Conservation (phyloP, 2,888 invertebrate species). For the Yponomeuta malinellus region DNA sequence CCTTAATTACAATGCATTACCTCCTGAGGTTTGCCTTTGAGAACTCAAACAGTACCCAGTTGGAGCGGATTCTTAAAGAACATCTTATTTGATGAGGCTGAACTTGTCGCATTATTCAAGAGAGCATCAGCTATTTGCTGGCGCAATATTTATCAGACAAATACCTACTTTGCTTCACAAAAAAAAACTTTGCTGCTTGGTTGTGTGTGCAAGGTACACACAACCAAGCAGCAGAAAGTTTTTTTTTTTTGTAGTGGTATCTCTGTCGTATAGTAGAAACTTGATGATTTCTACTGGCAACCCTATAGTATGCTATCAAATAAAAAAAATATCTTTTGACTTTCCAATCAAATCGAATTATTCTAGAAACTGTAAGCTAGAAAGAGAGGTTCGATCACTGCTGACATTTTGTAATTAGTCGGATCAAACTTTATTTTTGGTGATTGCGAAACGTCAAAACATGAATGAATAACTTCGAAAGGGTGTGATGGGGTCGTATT, state of each 20-base stretch:
- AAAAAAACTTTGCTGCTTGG: too few relatives aligned
- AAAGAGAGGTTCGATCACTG: not conserved
- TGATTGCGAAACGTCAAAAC: conserved; percentile 70
- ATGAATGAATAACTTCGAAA: conserved; percentile 2
- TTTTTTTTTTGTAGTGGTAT: not conserved
- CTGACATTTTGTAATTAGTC: conserved; percentile 19
- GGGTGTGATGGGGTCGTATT: conserved; percentile 5
- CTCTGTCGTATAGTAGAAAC: not conserved
- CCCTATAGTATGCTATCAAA: conserved; percentile 8
- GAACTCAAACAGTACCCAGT: too few relatives aligned
- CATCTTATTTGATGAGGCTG: too few relatives aligned
- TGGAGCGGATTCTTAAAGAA: too few relatives aligned
- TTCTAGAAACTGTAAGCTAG: not conserved
- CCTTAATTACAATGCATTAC: not conserved
- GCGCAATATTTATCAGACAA: too few relatives aligned
- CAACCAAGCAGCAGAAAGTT: too few relatives aligned
- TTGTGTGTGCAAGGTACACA: too few relatives aligned
- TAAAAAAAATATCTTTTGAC: not conserved
- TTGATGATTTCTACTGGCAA: not conserved
- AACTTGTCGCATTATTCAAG: too few relatives aligned
- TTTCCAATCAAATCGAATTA: too few relatives aligned
- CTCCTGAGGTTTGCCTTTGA: too few relatives aligned
- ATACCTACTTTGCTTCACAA: too few relatives aligned
- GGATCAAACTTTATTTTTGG: conserved; percentile 49
- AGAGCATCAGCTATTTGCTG: too few relatives aligned